Percentiles rank a stretch among this genome's conserved stretches.
These are phyloP conservation scores for Trematomus loennbergii DNA, from an alignment of 2,113 vertebrate genomes.

Conservation along the genomic window DNA sequence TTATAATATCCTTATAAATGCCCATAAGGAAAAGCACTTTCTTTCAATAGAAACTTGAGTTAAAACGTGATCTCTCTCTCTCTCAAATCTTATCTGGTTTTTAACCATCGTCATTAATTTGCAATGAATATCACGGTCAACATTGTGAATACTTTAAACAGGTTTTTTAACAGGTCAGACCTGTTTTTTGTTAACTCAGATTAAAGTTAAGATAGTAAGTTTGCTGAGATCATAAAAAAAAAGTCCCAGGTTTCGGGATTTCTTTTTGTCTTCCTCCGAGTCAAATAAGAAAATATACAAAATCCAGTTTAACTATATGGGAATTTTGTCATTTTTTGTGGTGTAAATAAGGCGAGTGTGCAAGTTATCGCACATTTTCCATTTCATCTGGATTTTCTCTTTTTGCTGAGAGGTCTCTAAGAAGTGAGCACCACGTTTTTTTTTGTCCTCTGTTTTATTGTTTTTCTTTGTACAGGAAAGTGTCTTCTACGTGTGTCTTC, in stretches of 20 bases:
- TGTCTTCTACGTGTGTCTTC: neutral
- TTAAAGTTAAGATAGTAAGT: neutral
- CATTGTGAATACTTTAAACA: too few relatives aligned
- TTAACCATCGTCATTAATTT: too few relatives aligned
- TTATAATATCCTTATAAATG: neutral
- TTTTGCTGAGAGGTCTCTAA: too few relatives aligned
- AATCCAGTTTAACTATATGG: too few relatives aligned
- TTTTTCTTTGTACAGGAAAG: neutral
- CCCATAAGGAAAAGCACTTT: neutral
- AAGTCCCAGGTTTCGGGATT: neutral
- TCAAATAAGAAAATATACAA: neutral
- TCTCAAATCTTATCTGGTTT: too few relatives aligned
- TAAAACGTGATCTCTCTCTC: neutral
- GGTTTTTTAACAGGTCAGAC: neutral
- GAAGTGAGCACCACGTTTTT: too few relatives aligned
- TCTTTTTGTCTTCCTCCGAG: neutral
- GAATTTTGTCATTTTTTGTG: too few relatives aligned
- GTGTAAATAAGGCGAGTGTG: too few relatives aligned
- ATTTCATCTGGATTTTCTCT: too few relatives aligned
- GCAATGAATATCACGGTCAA: too few relatives aligned
- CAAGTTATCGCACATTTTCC: too few relatives aligned
- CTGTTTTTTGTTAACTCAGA: neutral
- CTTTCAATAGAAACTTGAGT: neutral
- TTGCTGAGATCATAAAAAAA: neutral
- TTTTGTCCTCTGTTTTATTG: too few relatives aligned